Percentiles rank a stretch among this genome's conserved stretches.
phyloP scores from a whole-genome alignment of 1,140 invertebrate genomes.

The Zophobas morio region DNA sequence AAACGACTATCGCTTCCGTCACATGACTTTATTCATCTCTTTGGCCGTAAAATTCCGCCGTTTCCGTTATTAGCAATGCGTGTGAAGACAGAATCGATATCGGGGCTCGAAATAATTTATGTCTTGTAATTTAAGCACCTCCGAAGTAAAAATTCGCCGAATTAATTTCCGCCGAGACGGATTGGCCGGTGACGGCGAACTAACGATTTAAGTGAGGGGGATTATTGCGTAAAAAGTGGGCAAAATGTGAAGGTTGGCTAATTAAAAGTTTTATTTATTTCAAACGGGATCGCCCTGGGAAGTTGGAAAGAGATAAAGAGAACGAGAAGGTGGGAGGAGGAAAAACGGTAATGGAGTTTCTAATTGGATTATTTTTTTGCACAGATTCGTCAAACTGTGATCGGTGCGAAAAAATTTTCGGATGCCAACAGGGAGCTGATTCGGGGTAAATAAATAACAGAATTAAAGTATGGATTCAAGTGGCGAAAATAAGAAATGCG shows the following conservation, averaged over 20 bases:
- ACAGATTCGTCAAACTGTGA: slow-evolving; percentile 12
- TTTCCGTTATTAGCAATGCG: slow-evolving; percentile 23
- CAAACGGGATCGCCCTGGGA: slow-evolving; percentile 3
- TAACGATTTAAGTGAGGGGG: not conserved
- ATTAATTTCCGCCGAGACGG: not conserved
- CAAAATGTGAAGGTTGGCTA: not conserved
- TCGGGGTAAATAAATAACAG: not conserved
- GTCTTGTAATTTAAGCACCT: slow-evolving; percentile 14
- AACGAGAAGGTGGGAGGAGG: not conserved
- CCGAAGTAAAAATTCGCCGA: not conserved
- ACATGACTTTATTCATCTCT: slow-evolving; percentile 32
- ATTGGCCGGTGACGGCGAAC: not conserved
- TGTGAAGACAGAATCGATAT: slow-evolving; percentile 24
- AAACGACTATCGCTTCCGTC: slow-evolving; percentile 28
- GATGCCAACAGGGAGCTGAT: not conserved
- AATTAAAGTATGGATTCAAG: too few relatives aligned
- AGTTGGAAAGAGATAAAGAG: not conserved
- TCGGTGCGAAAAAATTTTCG: not conserved
- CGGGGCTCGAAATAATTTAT: slow-evolving; percentile 14
- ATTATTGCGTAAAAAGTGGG: slow-evolving; percentile 8
- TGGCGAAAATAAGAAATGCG: too few relatives aligned
- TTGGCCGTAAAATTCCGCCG: slow-evolving; percentile 14
- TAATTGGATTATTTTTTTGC: slow-evolving; percentile 32
- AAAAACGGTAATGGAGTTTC: slow-evolving; percentile 31
- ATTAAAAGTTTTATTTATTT: slow-evolving; percentile 36